Evolutionary conservation across 2,888 invertebrate species (phyloP).

Genomic region (Teleogryllus oceanicus): DNA sequence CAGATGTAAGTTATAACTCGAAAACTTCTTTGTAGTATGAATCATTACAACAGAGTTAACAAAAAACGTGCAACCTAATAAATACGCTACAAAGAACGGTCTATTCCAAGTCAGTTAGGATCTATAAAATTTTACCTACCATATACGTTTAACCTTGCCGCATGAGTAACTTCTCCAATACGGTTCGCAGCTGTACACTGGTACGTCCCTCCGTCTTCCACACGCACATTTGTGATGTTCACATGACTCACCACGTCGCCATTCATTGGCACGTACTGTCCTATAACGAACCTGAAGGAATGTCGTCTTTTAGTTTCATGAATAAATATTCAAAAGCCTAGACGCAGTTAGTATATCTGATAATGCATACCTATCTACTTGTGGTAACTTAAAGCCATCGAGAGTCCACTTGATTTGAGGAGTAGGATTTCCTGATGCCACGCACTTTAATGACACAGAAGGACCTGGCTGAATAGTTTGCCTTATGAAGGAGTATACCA

Average conservation of each 20-base stretch:
- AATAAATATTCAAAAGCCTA: too few relatives aligned
- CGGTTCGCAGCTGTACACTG: constrained; percentile 42
- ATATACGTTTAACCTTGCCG: constrained; percentile 43
- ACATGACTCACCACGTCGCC: constrained; percentile 44
- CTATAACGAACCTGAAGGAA: constrained; percentile 40
- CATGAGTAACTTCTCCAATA: constrained; percentile 42
- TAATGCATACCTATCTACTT: constrained; percentile 40
- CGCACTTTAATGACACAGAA: constrained; percentile 48
- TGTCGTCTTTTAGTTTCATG: too few relatives aligned
- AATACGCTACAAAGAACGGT: too few relatives aligned
- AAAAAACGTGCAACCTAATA: too few relatives aligned
- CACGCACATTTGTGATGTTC: constrained; percentile 42
- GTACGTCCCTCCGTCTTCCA: constrained; percentile 44
- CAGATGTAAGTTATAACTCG: too few relatives aligned
- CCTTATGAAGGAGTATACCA: constrained; percentile 45
- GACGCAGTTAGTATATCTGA: background rate
- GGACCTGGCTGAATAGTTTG: constrained; percentile 48
- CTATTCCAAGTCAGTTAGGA: too few relatives aligned
- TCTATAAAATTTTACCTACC: constrained; percentile 35
- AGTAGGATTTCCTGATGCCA: constrained; percentile 50
- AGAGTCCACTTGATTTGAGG: constrained; percentile 49
- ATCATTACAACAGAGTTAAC: too few relatives aligned
- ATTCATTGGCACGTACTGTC: constrained; percentile 42
- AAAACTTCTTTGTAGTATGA: too few relatives aligned
- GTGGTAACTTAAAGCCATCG: constrained; percentile 44